Base-by-base conservation (phyloP, 1,140 invertebrate species). In the Bombus cullumanus region DNA sequence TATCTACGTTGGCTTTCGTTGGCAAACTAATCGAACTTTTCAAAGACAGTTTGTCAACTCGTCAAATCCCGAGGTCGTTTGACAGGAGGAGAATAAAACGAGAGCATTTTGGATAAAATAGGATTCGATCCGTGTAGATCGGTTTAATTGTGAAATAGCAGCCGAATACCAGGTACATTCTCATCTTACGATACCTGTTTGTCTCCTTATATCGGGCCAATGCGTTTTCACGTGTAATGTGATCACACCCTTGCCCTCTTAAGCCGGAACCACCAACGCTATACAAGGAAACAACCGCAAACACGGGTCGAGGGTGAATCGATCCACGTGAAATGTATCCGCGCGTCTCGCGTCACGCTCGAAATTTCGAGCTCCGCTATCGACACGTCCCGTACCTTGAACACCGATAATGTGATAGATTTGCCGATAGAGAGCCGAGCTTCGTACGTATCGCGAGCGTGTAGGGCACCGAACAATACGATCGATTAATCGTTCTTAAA, bases 401-500 rank as follows among this genome's bases (percentile, higher is more conserved):
- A 64, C 71, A 13, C 39, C 71, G 81, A 82, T 75, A 82, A 82
- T 82, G 71, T 43, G 59, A 82, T 75, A 75, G 57, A 75, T 82
- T 66, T 66, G 81, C 71, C 71, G 71, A 82, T 31, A 31, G 53
- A 37, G 47, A 37, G 34, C 34, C 72, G 71, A 74, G 41, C 39
- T 57, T 8, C 22, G 57, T 18, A 9, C 53, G 71, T 43, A 66
- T 75, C 41, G 71, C 39, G 5, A 28, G 57, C 39, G 53, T 47
- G 57, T 25, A 59, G 53, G 9, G 22, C 31, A 31, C 1, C 62
- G 77, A 34, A 62, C 71, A 64, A 82, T 82, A 28, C 81, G 57
- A 82, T 82, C 81, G 81, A 82, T 82, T 82, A 75, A 57, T 82
- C 71, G 71, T 82, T 75, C 73, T 75, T 83, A 76, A 83, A 43